Evolutionary conservation across 2,888 invertebrate genomes (phyloP).

Genomic region (Nomada fucata): DNA sequence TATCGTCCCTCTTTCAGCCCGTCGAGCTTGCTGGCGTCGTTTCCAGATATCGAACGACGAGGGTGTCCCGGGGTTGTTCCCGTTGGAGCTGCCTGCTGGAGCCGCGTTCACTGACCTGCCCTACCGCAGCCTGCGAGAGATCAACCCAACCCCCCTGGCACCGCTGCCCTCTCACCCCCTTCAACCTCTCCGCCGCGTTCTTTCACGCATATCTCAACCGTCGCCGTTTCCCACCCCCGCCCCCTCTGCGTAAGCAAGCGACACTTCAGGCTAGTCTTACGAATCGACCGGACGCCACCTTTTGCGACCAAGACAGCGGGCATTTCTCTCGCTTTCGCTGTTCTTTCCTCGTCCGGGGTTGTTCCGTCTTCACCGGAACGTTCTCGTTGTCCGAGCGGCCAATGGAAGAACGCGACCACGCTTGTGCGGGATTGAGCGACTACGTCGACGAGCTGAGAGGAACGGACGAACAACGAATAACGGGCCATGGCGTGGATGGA

Average conservation of each 20-base stretch:
- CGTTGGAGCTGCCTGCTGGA: constrained; percentile 74
- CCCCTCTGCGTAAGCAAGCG: not conserved
- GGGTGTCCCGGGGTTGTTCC: constrained; percentile 74
- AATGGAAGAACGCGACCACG: not conserved
- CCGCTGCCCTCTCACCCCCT: constrained; percentile 9
- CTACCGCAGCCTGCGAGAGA: constrained; percentile 67
- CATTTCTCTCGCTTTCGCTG: not conserved
- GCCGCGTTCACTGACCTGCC: constrained; percentile 80
- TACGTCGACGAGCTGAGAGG: too few species aligned
- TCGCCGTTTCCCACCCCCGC: constrained; percentile 13
- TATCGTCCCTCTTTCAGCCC: not conserved
- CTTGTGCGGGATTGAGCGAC: too few species aligned
- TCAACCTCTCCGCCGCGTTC: not conserved
- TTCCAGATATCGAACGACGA: constrained; percentile 81
- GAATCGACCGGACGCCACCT: constrained; percentile 2
- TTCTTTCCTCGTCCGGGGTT: not conserved
- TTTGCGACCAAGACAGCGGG: not conserved
- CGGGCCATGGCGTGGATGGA: too few species aligned
- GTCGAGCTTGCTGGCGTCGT: constrained; percentile 54
- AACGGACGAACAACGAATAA: too few species aligned
- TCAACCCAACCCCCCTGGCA: constrained; percentile 56
- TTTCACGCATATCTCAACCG: constrained; percentile 26
- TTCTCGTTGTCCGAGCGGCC: constrained; percentile 5
- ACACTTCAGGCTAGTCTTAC: constrained; percentile 15
- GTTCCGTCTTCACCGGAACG: not conserved